Base-by-base conservation (phyloP, 2,113 vertebrate species). In the Donacobius atricapilla region DNA sequence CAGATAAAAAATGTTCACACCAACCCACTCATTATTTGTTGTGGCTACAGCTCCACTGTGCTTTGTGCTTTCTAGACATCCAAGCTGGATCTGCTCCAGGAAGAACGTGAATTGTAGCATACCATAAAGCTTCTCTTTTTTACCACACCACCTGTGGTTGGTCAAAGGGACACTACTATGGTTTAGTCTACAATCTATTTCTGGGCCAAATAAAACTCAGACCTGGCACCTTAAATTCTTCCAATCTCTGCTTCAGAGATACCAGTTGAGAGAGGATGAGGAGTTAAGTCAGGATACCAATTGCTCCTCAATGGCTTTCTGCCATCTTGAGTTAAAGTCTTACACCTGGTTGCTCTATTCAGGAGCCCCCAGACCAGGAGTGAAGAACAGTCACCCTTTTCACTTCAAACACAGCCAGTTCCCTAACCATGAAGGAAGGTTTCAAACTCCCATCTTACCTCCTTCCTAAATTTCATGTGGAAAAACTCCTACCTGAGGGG, bases 1-100 rank as follows among this genome's bases (percentile, higher is more conserved):
- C 75, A 94, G 92, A 92, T 90, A 92, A 90, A 90, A 97, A 93
- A 86, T 60, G 75, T 92, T 97, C 88, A 48, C 79, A 80, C 51
- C 72, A 83, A 45, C 88, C 71, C 79, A 91, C 95, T 90, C 12
- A 1, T 70, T 91, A 83, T 92, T 93, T 97, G 66, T 86, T 96
- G 85, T 83, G 85, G 95, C 75, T 92, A 58, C 56, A 83, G 60
- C 51, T 87, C 33, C 70, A 53, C 6, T 65, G 42, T 78, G 60
- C 56, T 78, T 44, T 70, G 40, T 86, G 75, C 88, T 96, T 91
- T 91, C 78, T 54, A 95, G 79, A 66, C 64, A 93, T 61, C 35
- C 28, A 25, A 66, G 39, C 37, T 51, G 85, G 63, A 60, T 83
- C 68, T 86, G 51, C 60, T 79, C 51, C 79, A 93, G 92, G 24